Percentiles rank a stretch among this genome's conserved stretches.
phyloP scores from a whole-genome alignment of 2,797 vertebrate species.

The Manis crassicaudata region DNA sequence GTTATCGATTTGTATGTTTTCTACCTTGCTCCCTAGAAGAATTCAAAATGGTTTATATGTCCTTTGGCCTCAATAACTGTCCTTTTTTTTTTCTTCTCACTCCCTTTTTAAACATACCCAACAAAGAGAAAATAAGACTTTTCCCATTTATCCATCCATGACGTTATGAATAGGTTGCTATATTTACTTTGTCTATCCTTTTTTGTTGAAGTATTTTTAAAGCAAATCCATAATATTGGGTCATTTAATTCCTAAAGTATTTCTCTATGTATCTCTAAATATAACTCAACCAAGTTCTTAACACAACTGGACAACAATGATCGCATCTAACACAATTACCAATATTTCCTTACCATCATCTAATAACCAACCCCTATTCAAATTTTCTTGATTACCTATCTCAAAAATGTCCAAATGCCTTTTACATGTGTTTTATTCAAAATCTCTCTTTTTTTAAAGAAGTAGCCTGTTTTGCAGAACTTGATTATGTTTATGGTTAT shows the following conservation, averaged over 20 bases:
- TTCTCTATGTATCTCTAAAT: not conserved
- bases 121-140: not conserved
- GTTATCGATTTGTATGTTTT: not conserved
- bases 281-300: not conserved
- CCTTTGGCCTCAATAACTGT: slow-evolving; percentile 25
- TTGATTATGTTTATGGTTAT: not conserved
- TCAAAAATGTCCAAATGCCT: not conserved
- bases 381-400: not conserved
- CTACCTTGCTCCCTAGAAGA: not conserved
- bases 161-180: not conserved
- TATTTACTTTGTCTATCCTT: not conserved
- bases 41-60: slow-evolving; percentile 35
- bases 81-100: not conserved
- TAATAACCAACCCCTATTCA: not conserved
- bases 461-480: not conserved
- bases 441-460: not conserved
- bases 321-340: slow-evolving; percentile 16
- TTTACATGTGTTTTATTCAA: not conserved
- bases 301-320: not conserved
- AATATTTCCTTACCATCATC: not conserved
- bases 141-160: not conserved
- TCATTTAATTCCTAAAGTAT: slow-evolving; percentile 12
- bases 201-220: slow-evolving; percentile 22
- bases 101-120: not conserved
- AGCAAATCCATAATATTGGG: not conserved